Base-by-base conservation (phyloP, 2,888 invertebrate genomes). In the Phengaris alcon region DNA sequence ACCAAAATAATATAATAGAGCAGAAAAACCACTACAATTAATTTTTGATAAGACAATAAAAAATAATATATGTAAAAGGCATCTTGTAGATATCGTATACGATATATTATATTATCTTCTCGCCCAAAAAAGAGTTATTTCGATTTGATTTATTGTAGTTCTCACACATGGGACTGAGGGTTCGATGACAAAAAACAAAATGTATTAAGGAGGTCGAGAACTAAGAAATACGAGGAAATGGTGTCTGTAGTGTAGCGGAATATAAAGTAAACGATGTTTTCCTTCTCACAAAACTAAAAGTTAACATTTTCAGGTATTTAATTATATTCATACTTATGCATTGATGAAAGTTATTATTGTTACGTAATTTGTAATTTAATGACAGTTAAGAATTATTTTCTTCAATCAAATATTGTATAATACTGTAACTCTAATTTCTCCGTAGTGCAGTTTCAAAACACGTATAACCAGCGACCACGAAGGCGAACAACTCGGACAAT, bases 101-200 rank as follows among this genome's bases (percentile, higher is more conserved):
- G 22, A 22, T 22, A 22, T 22, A 22, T 83, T 22, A 22, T 83
- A 83, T 84, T 85, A 87, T 86, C 87, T 87, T 86, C 87, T 84
- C 85, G 84, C 87, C 83, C 81, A 87, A 86, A 86, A 84, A 85
- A 87, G 90, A 91, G 91, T 90, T 91, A 91, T 91, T 88, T 90
- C 87, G 88, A 86, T 89, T 89, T 91, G 91, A 91, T 91, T 90
- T 91, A 91, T 90, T 85, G 86, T 86, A 84, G 87, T 86, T 85
- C 87, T 87, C 87, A 88, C 90, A 90, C 87, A 88, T 89, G 90
- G 87, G 88, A 83, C 86, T 83, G 85, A 87, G 85, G 89, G 87
- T 88, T 87, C 88, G 87, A 88, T 89, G 86, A 88, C 88, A 89
- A 88, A 90, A 89, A 85, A 74, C 75, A 82, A 84, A 87, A 84